Evolutionary conservation across 2,797 vertebrate genomes (phyloP).

Genomic region (Limosa lapponica): DNA sequence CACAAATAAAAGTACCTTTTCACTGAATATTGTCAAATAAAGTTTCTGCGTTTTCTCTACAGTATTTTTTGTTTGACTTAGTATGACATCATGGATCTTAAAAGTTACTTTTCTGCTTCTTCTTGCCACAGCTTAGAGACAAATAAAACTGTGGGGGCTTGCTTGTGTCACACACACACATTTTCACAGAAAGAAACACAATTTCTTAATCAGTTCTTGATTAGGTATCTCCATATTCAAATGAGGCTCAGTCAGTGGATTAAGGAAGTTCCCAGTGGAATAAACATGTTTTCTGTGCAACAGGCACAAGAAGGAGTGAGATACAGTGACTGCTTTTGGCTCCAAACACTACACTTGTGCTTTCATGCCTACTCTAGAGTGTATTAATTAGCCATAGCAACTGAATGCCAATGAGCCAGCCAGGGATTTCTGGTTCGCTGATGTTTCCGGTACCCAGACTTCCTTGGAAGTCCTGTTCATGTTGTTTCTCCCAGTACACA

Average conservation of each 20-base stretch:
- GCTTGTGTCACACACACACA: background rate
- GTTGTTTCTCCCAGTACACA: background rate
- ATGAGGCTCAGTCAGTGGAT: background rate
- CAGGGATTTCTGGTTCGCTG: background rate
- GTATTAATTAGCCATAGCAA: background rate
- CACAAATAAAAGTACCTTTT: background rate
- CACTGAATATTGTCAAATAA: background rate
- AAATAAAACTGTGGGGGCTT: background rate
- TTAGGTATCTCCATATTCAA: background rate
- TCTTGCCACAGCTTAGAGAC: background rate
- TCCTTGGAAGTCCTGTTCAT: background rate
- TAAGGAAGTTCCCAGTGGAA: background rate
- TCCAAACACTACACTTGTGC: background rate
- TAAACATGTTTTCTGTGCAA: background rate
- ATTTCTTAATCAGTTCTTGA: background rate
- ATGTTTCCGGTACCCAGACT: background rate
- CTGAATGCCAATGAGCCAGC: background rate
- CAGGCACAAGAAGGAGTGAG: background rate
- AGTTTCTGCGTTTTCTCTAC: background rate
- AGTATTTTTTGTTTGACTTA: background rate
- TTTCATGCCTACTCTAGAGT: background rate
- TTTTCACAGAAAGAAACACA: background rate
- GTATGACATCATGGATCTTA: background rate
- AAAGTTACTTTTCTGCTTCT: background rate
- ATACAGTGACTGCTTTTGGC: background rate